A percentile compares a stretch with the other conserved stretches of the same genome.
Conservation (phyloP, 2,797 vertebrate species). For the Aselliscus stoliczkanus region DNA sequence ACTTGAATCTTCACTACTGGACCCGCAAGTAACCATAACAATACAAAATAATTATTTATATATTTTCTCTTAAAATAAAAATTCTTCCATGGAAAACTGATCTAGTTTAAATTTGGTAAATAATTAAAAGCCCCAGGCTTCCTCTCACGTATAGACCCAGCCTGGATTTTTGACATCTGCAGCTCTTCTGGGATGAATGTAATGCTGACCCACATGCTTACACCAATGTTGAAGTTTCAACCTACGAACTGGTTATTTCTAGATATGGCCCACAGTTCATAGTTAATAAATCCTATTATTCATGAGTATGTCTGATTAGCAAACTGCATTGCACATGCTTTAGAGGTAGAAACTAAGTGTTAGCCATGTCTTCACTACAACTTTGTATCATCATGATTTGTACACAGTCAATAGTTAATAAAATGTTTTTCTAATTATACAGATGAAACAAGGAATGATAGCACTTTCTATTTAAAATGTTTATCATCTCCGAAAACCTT, state of each 20-base stretch:
- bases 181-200: not conserved
- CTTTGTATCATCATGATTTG: not conserved
- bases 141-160: not conserved
- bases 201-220: not conserved
- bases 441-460: not conserved
- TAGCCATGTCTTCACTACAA: not conserved
- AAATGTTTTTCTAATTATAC: not conserved
- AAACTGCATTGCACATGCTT: not conserved
- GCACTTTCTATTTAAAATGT: not conserved
- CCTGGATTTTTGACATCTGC: not conserved
- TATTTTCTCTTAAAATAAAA: not conserved
- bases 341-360: not conserved
- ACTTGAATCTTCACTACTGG: not conserved
- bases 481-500: not conserved
- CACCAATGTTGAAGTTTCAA: not conserved
- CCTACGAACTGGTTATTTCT: not conserved
- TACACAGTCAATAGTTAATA: not conserved
- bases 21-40: not conserved
- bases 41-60: not conserved
- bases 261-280: not conserved
- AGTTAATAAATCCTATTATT: not conserved
- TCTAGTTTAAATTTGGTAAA: not conserved
- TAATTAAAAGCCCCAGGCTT: not conserved
- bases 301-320: not conserved
- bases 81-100: not conserved